Percentiles rank a stretch among this genome's conserved stretches.
phyloP scores from a whole-genome alignment of 2,888 invertebrate genomes.

The Neoitamus cyanurus region DNA sequence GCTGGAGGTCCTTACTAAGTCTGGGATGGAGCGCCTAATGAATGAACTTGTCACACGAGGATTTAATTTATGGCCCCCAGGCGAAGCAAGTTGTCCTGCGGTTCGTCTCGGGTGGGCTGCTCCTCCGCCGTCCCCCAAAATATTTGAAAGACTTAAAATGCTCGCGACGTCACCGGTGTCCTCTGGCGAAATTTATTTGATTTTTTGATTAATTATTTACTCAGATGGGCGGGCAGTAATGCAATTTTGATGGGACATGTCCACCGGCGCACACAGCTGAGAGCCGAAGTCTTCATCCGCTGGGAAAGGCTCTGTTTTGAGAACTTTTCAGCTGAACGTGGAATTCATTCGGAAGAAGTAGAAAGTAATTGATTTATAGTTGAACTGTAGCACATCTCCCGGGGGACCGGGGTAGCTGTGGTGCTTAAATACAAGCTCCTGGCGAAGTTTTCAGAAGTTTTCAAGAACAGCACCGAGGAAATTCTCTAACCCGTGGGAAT shows the following conservation, averaged over 20 bases:
- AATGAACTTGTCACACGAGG: constrained; percentile 36
- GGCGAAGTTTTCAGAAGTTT: not conserved
- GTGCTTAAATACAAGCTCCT: not conserved
- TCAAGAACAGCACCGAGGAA: not conserved
- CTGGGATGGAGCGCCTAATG: constrained; percentile 30
- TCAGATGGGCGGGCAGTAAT: not conserved
- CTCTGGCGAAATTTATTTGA: not conserved
- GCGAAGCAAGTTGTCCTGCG: constrained; percentile 30
- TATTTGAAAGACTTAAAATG: not conserved
- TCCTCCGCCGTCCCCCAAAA: not conserved
- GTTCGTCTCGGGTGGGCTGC: not conserved
- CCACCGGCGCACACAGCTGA: not conserved
- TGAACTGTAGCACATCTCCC: not conserved
- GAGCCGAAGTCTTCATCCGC: not conserved
- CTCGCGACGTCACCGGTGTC: not conserved
- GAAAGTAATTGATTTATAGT: constrained; percentile 23
- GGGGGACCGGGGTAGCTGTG: not conserved
- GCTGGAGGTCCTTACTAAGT: not conserved
- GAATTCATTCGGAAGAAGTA: not conserved
- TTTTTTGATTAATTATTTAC: not conserved
- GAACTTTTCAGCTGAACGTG: not conserved
- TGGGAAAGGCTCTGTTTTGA: not conserved
- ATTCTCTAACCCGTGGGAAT: not conserved
- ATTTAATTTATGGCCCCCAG: constrained; percentile 20
- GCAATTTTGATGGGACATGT: not conserved